These are phyloP conservation scores for Drosophila ficusphila DNA, from an alignment of 1,140 invertebrate species.

Conservation along the genomic window DNA sequence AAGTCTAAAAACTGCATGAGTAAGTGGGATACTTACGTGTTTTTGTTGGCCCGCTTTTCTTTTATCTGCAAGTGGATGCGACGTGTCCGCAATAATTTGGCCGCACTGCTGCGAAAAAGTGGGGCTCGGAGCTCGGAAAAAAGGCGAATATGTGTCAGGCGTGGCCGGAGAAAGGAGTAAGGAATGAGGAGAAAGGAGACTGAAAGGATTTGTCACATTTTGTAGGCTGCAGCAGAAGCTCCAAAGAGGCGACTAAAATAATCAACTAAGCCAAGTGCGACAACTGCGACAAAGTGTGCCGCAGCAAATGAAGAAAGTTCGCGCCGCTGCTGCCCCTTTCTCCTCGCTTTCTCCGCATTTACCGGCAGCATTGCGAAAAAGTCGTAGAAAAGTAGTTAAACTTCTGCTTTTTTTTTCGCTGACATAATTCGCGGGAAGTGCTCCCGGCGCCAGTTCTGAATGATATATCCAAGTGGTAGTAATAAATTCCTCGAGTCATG, in stretches of 20 bases:
- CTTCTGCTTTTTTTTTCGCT: constrained; percentile 71
- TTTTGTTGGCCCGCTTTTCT: constrained; percentile 1
- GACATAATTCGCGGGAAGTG: constrained; percentile 60
- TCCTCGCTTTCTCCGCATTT: constrained; percentile 3
- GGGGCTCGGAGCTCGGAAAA: constrained; percentile 32
- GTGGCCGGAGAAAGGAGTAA: constrained; percentile 23
- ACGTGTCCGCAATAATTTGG: constrained; percentile 73
- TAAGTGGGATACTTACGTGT: constrained; percentile 5
- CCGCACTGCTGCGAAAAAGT: constrained; percentile 52
- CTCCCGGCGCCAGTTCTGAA: constrained; percentile 46
- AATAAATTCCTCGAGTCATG: constrained; percentile 61
- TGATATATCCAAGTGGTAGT: constrained; percentile 61
- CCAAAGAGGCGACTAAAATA: constrained; percentile 44
- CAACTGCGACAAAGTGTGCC: constrained; percentile 73
- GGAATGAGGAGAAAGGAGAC: too few species aligned
- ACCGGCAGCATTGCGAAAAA: constrained; percentile 49
- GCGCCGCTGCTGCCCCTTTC: background rate
- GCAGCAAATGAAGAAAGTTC: constrained; percentile 74
- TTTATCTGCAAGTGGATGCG: constrained; percentile 36
- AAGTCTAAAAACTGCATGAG: background rate
- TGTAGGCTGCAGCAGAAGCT: constrained; percentile 55
- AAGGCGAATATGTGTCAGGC: constrained; percentile 60
- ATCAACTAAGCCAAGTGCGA: constrained; percentile 67
- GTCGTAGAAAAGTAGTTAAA: constrained; percentile 77
- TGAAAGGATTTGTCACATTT: constrained; percentile 69